Conservation (phyloP, 2,888 invertebrate genomes). For the Plebejus melissa region DNA sequence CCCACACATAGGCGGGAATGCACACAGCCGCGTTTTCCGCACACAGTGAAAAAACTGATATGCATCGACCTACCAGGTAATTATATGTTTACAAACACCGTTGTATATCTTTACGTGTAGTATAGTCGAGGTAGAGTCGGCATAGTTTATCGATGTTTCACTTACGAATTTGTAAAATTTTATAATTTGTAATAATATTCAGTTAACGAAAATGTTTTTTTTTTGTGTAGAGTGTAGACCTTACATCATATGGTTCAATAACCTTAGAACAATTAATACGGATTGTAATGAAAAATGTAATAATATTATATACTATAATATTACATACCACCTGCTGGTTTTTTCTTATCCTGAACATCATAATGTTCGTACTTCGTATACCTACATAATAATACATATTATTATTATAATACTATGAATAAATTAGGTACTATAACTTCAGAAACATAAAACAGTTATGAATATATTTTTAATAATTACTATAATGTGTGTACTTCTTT, state of each 20-base stretch:
- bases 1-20: slow-evolving; percentile 42
- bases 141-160: slow-evolving; percentile 38
- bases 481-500: neutral
- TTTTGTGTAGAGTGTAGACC: neutral
- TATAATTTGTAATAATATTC: neutral
- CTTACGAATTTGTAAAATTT: neutral
- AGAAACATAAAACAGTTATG: slow-evolving; percentile 5
- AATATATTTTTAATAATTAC: neutral
- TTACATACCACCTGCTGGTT: neutral
- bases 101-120: slow-evolving; percentile 50
- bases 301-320: neutral
- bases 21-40: slow-evolving; percentile 38
- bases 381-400: neutral
- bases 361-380: neutral
- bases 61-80: slow-evolving; percentile 77
- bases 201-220: neutral
- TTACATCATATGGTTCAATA: neutral
- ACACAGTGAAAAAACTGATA: slow-evolving; percentile 57
- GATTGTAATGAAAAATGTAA: slow-evolving; percentile 24
- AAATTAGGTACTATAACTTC: neutral
- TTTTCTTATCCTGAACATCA: neutral
- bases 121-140: slow-evolving; percentile 48
- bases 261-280: slow-evolving; percentile 20
- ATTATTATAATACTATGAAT: slow-evolving; percentile 9
- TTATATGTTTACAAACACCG: slow-evolving; percentile 76